Conservation (phyloP, 53 echinoderm and acorn worm genomes). For the Luidia sarsii region DNA sequence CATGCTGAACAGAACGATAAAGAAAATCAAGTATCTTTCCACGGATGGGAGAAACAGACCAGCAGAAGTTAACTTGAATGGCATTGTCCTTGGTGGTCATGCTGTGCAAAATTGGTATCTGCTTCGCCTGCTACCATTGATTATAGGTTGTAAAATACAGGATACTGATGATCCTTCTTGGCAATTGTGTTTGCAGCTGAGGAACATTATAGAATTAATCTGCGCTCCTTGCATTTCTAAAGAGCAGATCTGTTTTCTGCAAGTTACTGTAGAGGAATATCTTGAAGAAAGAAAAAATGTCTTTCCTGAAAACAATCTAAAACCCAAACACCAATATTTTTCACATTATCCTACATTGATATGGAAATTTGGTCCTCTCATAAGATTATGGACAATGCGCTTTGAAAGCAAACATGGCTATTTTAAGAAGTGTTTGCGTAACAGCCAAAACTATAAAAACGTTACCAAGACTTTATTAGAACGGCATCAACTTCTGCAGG, state of each 20-base stretch:
- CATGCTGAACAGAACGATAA: conserved; percentile 42
- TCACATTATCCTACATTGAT: conserved; percentile 48
- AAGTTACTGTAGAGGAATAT: conserved; percentile 64
- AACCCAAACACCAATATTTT: conserved; percentile 72
- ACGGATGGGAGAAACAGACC: conserved; percentile 51
- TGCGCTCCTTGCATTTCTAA: conserved; percentile 49
- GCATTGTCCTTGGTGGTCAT: conserved; percentile 60
- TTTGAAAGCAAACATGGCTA: conserved; percentile 58
- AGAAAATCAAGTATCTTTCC: conserved; percentile 49
- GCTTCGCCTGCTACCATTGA: conserved; percentile 59
- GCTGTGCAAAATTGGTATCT: conserved; percentile 72
- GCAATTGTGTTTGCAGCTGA: conserved; percentile 65
- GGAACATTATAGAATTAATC: conserved; percentile 59
- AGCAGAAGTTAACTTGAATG: conserved; percentile 12
- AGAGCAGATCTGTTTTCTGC: conserved; percentile 48
- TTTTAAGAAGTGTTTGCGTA: conserved; percentile 45
- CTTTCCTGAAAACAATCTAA: conserved; percentile 37
- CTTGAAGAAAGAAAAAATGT: conserved; percentile 52
- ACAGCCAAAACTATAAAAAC: conserved; percentile 65
- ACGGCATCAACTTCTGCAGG: conserved; percentile 69
- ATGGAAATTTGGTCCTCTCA: conserved; percentile 61
- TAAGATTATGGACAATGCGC: conserved; percentile 58
- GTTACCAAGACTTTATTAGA: conserved; percentile 63
- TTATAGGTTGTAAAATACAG: conserved; percentile 35
- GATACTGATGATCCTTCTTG: conserved; percentile 61